Conservation (phyloP, 2,113 vertebrate genomes). For the Mirza zaza region DNA sequence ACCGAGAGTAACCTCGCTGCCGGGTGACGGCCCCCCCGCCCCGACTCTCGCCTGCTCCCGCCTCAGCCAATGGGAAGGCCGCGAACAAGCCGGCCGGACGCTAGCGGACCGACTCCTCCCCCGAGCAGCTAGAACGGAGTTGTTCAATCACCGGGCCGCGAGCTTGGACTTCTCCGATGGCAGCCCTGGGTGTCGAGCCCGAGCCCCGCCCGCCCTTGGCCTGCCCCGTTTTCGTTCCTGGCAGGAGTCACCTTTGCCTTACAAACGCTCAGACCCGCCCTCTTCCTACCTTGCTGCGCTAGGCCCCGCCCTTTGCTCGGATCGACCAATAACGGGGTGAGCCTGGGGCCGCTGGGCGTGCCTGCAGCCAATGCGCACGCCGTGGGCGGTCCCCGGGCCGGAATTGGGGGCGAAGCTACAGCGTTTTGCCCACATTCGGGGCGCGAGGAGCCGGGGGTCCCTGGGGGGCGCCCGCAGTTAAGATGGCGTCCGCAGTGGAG, state of each 20-base stretch:
- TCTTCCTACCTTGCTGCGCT: slow-evolving; percentile 62
- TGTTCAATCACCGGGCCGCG: neutral
- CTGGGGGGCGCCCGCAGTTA: slow-evolving; percentile 75
- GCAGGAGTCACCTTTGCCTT: slow-evolving; percentile 69
- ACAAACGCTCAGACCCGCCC: slow-evolving; percentile 63
- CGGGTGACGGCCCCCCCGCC: slow-evolving; percentile 64
- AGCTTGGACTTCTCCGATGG: slow-evolving; percentile 37
- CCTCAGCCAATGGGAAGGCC: slow-evolving; percentile 78
- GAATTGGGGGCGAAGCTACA: slow-evolving; percentile 77
- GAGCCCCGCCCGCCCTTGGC: slow-evolving; percentile 31
- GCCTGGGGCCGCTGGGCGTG: slow-evolving; percentile 61
- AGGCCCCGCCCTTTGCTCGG: neutral
- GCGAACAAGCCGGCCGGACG: slow-evolving; percentile 49
- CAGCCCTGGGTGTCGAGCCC: neutral
- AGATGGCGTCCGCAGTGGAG: slow-evolving; percentile 80
- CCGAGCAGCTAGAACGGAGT: slow-evolving; percentile 15
- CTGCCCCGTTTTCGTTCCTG: neutral
- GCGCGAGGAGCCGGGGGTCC: slow-evolving; percentile 66
- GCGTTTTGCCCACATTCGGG: slow-evolving; percentile 68
- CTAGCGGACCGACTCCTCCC: slow-evolving; percentile 59
- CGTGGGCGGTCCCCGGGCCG: slow-evolving; percentile 75
- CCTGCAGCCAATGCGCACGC: slow-evolving; percentile 74
- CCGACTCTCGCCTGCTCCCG: slow-evolving; percentile 81
- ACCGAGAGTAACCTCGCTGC: slow-evolving; percentile 84
- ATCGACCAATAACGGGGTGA: slow-evolving; percentile 44